Conservation (phyloP, 2,888 invertebrate genomes). For the Epirrhoe alternata region DNA sequence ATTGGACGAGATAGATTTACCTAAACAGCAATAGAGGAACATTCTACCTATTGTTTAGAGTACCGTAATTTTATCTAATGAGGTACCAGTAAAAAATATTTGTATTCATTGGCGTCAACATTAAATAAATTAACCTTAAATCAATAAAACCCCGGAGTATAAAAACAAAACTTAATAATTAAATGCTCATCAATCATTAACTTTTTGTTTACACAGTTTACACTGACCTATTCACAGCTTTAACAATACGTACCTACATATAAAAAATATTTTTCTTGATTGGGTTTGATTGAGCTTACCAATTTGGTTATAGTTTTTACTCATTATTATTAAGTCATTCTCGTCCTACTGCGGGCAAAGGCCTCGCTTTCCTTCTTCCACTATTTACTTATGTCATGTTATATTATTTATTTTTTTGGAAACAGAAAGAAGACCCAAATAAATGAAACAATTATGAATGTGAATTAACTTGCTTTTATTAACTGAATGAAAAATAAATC, state of each 20-base stretch:
- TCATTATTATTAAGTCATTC: background rate
- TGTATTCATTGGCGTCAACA: no score
- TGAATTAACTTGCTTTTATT: constrained; percentile 17
- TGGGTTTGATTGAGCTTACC: background rate
- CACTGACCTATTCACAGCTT: constrained; percentile 2
- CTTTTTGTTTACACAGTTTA: background rate
- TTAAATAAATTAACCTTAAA: no score
- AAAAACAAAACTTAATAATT: background rate
- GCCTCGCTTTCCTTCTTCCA: no score
- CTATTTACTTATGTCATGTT: no score
- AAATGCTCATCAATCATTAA: constrained; percentile 8
- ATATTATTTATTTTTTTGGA: no score
- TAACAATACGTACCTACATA: background rate
- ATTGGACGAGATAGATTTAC: no score
- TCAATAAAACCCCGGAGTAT: background rate
- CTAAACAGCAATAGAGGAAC: no score
- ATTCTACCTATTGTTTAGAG: no score
- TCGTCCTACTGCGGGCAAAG: no score
- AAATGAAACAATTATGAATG: background rate
- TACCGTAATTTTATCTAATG: no score
- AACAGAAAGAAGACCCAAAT: no score
- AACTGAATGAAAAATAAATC: constrained; percentile 8
- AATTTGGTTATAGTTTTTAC: background rate
- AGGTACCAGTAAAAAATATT: no score
- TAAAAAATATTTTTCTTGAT: background rate